phyloP scores from a whole-genome alignment of 2,888 invertebrate species.

The Onchidella celtica region DNA sequence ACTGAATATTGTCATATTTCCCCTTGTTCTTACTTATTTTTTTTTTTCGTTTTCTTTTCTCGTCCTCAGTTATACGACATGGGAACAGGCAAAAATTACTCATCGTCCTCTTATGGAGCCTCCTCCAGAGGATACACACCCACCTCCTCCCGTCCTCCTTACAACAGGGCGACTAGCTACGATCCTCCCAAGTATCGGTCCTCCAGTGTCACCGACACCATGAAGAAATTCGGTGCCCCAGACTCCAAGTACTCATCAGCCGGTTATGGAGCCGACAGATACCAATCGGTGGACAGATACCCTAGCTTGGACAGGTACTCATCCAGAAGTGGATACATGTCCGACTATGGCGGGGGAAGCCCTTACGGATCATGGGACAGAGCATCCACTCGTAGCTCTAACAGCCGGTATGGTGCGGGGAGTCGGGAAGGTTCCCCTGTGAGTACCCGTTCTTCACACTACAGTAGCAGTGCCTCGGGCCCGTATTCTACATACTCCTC shows the following conservation, averaged over 20 bases:
- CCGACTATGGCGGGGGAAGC: conserved; percentile 73
- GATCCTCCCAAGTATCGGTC: conserved; percentile 53
- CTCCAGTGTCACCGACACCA: conserved; percentile 62
- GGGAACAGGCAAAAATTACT: conserved; percentile 71
- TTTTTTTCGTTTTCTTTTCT: background rate
- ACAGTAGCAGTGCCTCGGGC: conserved; percentile 69
- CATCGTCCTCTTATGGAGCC: conserved; percentile 57
- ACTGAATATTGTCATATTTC: no score
- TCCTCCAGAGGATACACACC: conserved; percentile 53
- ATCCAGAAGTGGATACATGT: conserved; percentile 71
- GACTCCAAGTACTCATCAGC: conserved; percentile 49
- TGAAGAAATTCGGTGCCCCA: conserved; percentile 63
- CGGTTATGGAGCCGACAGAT: conserved; percentile 55
- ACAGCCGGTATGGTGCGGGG: conserved; percentile 64
- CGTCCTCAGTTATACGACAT: conserved; percentile 71
- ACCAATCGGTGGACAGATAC: conserved; percentile 58
- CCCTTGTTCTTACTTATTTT: background rate
- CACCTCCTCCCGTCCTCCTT: conserved; percentile 45
- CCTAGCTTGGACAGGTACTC: conserved; percentile 65
- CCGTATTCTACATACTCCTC: conserved; percentile 71
- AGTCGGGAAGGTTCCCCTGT: conserved; percentile 73
- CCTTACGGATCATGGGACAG: conserved; percentile 72
- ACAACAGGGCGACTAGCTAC: conserved; percentile 53
- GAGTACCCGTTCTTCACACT: conserved; percentile 65
- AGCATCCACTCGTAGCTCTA: conserved; percentile 65